Evolutionary conservation across 1,140 invertebrate genomes (phyloP).

Genomic region (Eueides isabella): DNA sequence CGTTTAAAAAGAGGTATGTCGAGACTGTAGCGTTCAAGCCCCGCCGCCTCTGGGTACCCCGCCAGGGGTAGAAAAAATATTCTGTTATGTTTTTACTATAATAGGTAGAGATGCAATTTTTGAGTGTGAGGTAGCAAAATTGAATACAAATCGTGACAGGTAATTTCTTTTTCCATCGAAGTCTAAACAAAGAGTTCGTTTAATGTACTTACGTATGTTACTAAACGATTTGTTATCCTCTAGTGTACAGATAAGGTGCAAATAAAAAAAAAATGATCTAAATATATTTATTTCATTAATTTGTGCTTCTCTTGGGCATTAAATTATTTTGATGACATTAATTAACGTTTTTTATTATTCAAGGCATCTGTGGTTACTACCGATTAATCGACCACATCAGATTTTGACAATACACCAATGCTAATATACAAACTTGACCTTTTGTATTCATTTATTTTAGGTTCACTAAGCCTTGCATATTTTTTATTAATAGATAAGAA

Average conservation of each 20-base stretch:
- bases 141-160: not conserved
- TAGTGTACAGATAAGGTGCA: not conserved
- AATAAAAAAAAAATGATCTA: not conserved
- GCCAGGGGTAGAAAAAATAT: no score
- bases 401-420: not conserved
- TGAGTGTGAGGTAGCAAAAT: not conserved
- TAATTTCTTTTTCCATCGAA: not conserved
- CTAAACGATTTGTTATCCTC: not conserved
- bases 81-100: no score
- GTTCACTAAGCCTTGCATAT: not conserved
- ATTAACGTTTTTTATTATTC: constrained; percentile 18
- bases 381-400: not conserved
- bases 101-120: no score
- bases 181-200: not conserved
- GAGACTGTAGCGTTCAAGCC: no score
- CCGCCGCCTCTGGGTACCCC: no score
- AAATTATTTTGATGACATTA: constrained; percentile 30
- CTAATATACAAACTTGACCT: constrained; percentile 1
- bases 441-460: not conserved
- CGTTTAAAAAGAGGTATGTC: no score
- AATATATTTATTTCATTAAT: not conserved
- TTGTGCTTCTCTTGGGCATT: not conserved
- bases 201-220: not conserved
- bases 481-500: no score
- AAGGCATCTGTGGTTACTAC: constrained; percentile 18